These are phyloP conservation scores for Halyomorpha halys DNA, from an alignment of 1,140 invertebrate genomes.

Conservation along the genomic window DNA sequence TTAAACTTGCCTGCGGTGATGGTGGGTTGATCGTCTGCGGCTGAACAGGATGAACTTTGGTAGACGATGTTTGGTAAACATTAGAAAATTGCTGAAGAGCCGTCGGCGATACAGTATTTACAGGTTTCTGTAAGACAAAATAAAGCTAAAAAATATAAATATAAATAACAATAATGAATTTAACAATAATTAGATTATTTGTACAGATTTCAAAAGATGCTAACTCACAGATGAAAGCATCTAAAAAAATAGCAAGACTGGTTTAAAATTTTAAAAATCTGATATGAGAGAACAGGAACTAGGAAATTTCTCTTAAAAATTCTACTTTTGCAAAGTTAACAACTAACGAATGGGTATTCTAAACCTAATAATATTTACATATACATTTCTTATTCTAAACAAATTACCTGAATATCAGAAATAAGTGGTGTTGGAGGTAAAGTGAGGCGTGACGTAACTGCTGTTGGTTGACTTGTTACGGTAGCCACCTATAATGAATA, in stretches of 20 bases:
- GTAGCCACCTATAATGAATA: not conserved
- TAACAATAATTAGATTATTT: no score
- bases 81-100: conserved; percentile 53
- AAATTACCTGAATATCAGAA: conserved; percentile 30
- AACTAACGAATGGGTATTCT: no score
- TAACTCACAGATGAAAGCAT: no score
- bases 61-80: conserved; percentile 69
- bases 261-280: no score
- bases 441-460: conserved; percentile 21
- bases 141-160: not conserved
- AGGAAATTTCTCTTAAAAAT: no score
- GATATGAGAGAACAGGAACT: no score
- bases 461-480: conserved; percentile 6
- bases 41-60: conserved; percentile 67
- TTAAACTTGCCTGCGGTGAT: not conserved
- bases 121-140: conserved; percentile 47
- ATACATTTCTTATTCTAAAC: not conserved
- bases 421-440: conserved; percentile 31
- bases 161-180: not conserved
- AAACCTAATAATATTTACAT: no score
- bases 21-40: conserved; percentile 52
- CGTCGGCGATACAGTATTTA: conserved; percentile 67
- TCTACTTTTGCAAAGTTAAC: no score
- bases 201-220: no score
- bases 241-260: no score